phyloP scores from a whole-genome alignment of 2,113 vertebrate species.

The Dicentrarchus labrax region DNA sequence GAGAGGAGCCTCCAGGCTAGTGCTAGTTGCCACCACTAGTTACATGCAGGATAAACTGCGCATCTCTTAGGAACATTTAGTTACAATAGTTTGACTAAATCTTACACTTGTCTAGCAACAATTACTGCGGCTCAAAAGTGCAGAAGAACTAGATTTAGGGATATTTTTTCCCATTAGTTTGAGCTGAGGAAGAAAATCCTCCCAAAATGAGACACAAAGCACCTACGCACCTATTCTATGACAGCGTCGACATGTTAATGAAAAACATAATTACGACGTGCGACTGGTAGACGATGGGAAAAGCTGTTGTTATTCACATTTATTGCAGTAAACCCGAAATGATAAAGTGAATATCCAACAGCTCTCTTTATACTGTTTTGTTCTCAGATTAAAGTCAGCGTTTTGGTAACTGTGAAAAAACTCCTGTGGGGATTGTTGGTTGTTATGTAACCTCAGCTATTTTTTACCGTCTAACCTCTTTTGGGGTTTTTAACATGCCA shows the following conservation, averaged over 20 bases:
- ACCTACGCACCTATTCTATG: constrained; percentile 11
- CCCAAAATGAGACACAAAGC: constrained; percentile 12
- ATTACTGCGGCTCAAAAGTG: constrained; percentile 11
- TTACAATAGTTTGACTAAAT: constrained; percentile 26
- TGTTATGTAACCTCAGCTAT: constrained; percentile 68
- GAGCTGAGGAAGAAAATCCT: constrained; percentile 30
- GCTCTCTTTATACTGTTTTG: constrained; percentile 54
- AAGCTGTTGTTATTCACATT: constrained; percentile 23
- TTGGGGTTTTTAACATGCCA: constrained; percentile 35
- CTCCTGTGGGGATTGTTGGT: constrained; percentile 59
- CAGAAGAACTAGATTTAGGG: background rate
- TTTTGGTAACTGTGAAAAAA: constrained; percentile 69
- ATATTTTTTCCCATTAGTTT: background rate
- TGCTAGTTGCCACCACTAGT: background rate
- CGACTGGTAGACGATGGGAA: background rate
- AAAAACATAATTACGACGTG: constrained; percentile 37
- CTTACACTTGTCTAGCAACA: constrained; percentile 7
- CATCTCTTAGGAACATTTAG: background rate
- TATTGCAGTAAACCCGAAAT: constrained; percentile 19
- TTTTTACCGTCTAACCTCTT: constrained; percentile 65
- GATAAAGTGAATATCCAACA: constrained; percentile 44
- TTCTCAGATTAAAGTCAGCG: constrained; percentile 69
- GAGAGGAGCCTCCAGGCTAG: background rate
- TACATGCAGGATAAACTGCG: background rate
- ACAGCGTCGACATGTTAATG: constrained; percentile 22